Conservation (phyloP, 2,797 vertebrate genomes). For the Sphenopsis melanotis region DNA sequence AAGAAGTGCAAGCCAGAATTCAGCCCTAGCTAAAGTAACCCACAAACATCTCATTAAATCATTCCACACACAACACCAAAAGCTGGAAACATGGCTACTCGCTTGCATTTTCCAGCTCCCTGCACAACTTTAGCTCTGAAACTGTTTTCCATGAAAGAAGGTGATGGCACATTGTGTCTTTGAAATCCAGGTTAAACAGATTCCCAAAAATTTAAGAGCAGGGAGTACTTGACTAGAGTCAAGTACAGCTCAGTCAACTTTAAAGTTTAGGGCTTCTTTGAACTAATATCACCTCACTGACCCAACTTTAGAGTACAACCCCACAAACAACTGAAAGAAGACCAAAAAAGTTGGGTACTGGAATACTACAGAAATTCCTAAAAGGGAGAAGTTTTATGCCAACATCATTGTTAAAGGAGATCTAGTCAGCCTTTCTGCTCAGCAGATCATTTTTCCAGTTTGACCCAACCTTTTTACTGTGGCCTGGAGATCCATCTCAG, state of each 20-base stretch:
- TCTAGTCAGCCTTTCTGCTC: neutral
- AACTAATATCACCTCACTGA: neutral
- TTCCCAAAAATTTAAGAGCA: neutral
- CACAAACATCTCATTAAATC: constrained; percentile 29
- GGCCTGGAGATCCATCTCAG: neutral
- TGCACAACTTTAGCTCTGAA: neutral
- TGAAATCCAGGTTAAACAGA: neutral
- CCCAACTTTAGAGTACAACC: neutral
- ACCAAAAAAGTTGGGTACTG: neutral
- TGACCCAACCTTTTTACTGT: neutral
- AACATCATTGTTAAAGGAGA: neutral
- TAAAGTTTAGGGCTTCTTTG: neutral
- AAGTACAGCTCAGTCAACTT: neutral
- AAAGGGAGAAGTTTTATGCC: neutral
- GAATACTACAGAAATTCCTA: neutral
- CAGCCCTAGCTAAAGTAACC: neutral
- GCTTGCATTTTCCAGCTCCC: neutral
- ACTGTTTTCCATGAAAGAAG: neutral
- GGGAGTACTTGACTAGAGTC: neutral
- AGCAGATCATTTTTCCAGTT: neutral
- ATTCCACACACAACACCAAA: neutral
- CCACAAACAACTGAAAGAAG: neutral
- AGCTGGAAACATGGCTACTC: neutral
- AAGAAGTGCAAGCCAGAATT: constrained; percentile 12
- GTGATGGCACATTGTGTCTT: neutral